Conservation (phyloP, 2,888 invertebrate genomes). For the Drosophila buzzatii region DNA sequence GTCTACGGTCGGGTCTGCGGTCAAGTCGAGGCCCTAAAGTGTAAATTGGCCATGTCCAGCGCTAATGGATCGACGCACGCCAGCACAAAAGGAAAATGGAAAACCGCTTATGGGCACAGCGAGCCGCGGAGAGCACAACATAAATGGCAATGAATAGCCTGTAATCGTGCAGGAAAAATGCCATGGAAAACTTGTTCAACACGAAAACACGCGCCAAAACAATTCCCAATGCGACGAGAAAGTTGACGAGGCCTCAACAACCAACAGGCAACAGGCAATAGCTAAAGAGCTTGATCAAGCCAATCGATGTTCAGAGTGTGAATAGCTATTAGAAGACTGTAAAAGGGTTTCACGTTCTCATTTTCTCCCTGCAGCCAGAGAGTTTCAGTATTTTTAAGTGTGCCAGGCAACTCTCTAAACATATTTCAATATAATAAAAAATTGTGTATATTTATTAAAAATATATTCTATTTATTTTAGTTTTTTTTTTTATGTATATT, state of each 20-base stretch:
- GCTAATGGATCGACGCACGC: conserved; percentile 63
- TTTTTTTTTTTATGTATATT: background rate
- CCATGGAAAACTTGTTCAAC: conserved; percentile 63
- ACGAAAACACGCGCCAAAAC: conserved; percentile 70
- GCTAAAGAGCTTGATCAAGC: conserved; percentile 11
- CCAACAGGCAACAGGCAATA: conserved; percentile 4
- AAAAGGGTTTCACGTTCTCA: conserved; percentile 3
- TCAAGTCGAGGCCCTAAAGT: conserved; percentile 57
- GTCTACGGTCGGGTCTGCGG: conserved; percentile 44
- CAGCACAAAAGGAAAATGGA: conserved; percentile 52
- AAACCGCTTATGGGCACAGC: conserved; percentile 43
- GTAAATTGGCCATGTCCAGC: conserved; percentile 70
- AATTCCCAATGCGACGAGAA: conserved; percentile 58
- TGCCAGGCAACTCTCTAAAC: background rate
- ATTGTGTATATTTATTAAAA: background rate
- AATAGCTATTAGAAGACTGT: conserved; percentile 10
- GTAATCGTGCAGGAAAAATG: conserved; percentile 55
- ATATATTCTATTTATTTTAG: background rate
- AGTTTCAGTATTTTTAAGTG: too few species aligned
- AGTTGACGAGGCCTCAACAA: conserved; percentile 37
- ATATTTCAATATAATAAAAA: background rate
- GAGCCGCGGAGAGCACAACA: conserved; percentile 20
- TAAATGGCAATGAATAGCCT: conserved; percentile 58
- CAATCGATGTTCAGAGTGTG: conserved; percentile 13
- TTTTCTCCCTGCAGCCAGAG: background rate